Base-by-base conservation (phyloP, 1,140 invertebrate genomes). In the Sogatella furcifera region DNA sequence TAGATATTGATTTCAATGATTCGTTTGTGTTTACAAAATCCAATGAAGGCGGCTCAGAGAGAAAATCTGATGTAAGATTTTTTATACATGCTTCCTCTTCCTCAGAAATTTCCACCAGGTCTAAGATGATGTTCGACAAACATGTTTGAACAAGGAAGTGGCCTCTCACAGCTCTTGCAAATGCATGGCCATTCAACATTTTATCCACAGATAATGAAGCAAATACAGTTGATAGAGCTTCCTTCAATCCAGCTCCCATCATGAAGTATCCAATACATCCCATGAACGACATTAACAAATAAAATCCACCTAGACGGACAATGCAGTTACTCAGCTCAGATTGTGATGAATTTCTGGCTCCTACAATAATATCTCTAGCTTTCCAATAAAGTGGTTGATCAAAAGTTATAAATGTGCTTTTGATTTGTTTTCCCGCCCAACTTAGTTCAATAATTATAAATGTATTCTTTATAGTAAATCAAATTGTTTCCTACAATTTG, bases 131-230 rank as follows among this genome's bases (percentile, higher is more conserved):
- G n/a, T 13, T 46, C 4, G 44, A 5, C n/a, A 46, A 19, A 46
- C 4, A 5, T 13, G 57, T 59, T 65, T 60, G n/a, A n/a, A 24
- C 5, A 9, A 54, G 21, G 5, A 56, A 8, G 70, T 77, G 74
- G 21, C 61, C 76, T 64, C 74, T 57, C 10, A 77, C 57, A 24
- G 71, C 68, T 68, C 76, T 65, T 22, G 69, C 60, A 64, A 72
- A 74, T 49, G 73, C 67, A 65, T 77, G 70, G 22, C 72, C 69
- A 41, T 54, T 62, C 49, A 78, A 52, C 66, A 73, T 73, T 66
- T 75, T 71, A 11, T 66, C 65, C 28, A 70, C 68, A 44, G 69
- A 65, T 44, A 65, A 64, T 54, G 62, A 24, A 5, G 68, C 70
- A 67, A 68, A 71, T 55, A 73, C 66, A 13, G 28, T 60, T 49